phyloP scores from a whole-genome alignment of 2,797 vertebrate species.

The Pangasius macronema region DNA sequence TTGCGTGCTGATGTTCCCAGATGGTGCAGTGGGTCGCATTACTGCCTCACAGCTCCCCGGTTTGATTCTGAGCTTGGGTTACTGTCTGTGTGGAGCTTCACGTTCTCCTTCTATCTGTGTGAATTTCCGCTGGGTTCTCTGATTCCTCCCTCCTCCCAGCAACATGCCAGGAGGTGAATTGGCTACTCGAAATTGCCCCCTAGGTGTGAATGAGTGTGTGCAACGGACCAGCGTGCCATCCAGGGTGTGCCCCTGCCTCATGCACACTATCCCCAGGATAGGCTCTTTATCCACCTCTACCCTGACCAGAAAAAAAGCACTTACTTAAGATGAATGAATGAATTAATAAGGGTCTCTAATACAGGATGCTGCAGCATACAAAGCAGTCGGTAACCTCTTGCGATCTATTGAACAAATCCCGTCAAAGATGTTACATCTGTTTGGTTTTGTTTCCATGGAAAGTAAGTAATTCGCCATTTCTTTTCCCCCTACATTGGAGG shows the following conservation, averaged over 20 bases:
- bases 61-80: neutral
- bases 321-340: neutral
- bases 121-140: neutral
- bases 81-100: neutral
- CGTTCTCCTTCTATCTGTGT: neutral
- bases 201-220: neutral
- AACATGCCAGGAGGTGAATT: neutral
- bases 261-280: neutral
- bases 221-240: neutral
- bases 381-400: neutral
- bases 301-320: neutral
- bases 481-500: conserved; percentile 14
- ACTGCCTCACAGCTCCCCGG: neutral
- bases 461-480: neutral
- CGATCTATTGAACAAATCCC: neutral
- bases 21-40: neutral
- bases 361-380: neutral
- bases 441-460: neutral
- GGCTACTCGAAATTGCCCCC: neutral
- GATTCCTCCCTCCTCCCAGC: neutral
- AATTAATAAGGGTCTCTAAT: neutral
- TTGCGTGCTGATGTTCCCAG: conserved; percentile 7
- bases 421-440: neutral
- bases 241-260: neutral
- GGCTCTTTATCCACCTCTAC: neutral